phyloP scores from a whole-genome alignment of 2,113 vertebrate genomes.

The Lepidothrix coronata region DNA sequence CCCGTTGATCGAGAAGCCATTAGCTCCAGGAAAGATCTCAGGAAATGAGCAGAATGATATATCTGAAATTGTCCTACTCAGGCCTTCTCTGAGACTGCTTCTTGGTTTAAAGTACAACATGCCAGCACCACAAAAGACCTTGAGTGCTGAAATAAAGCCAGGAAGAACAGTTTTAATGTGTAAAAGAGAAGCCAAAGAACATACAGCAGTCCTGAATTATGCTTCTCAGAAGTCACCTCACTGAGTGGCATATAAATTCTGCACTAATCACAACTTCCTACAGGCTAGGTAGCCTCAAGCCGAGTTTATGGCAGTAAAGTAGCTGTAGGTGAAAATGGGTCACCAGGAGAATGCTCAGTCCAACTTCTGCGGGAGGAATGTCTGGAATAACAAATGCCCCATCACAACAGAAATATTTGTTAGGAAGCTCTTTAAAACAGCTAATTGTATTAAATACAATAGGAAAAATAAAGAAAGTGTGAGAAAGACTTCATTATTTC shows the following conservation, averaged over 20 bases:
- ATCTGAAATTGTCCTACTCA: not conserved
- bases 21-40: not conserved
- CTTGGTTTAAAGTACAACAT: not conserved
- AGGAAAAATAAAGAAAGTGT: not conserved
- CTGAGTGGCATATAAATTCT: not conserved
- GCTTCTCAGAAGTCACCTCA: not conserved
- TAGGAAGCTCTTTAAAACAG: slow-evolving; percentile 19
- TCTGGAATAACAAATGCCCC: slow-evolving; percentile 5
- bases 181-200: slow-evolving; percentile 1
- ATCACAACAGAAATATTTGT: slow-evolving; percentile 42
- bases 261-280: not conserved
- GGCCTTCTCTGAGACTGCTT: not conserved
- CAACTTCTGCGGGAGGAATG: slow-evolving; percentile 12
- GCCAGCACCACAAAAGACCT: not conserved
- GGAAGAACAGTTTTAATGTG: not conserved
- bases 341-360: not conserved
- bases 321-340: slow-evolving; percentile 24
- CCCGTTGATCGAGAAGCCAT: not conserved
- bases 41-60: not conserved
- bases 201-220: not conserved
- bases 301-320: not conserved
- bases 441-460: not conserved
- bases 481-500: not conserved
- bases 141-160: not conserved
- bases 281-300: not conserved